Base-by-base conservation (phyloP, 2,113 vertebrate species). In the Upupa epops region DNA sequence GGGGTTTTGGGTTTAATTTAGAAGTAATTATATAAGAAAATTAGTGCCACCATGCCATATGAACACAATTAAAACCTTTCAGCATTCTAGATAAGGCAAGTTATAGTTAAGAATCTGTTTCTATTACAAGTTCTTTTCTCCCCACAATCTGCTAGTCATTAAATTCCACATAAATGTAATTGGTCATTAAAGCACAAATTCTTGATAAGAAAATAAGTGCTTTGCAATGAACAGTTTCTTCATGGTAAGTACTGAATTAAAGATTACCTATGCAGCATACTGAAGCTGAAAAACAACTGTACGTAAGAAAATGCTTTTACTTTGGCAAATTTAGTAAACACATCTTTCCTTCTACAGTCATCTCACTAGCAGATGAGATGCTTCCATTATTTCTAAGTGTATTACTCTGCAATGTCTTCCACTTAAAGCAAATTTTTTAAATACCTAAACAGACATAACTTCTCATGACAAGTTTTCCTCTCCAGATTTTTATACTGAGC, bases 361-460 rank as follows among this genome's bases (percentile, higher is more conserved):
- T 55, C 37, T 79, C 59, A 79, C n/a, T 29, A 83, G 26, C 34
- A 83, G 63, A 78, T 45, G 29, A 85, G 42, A 72, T 17, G 59
- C 3, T 65, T 46, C 20, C 22, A 59, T 61, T 74, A 80, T 60
- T 68, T 86, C 11, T 22, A 63, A 74, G 29, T 81, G 85, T 68
- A 91, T 75, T 74, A 63, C 28, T 40, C 32, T 54, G 29, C 20
- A 52, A 68, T 48, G 46, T 70, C 85, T 94, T 83, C 55, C 21
- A 56, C 21, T 83, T 80, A 76, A 22, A 91, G 73, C 6, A 5
- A 68, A 20, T 64, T 55, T 71, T 87, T 68, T 56, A 1, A 83
- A 81, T 34, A 77, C 45, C 28, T 83, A 37, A 86, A 88, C 17
- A 86, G 81, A 95, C 86, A 21, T 60, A 77, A 93, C 86, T 92